phyloP scores from a whole-genome alignment of 2,797 vertebrate species.

The Siniperca obscura region DNA sequence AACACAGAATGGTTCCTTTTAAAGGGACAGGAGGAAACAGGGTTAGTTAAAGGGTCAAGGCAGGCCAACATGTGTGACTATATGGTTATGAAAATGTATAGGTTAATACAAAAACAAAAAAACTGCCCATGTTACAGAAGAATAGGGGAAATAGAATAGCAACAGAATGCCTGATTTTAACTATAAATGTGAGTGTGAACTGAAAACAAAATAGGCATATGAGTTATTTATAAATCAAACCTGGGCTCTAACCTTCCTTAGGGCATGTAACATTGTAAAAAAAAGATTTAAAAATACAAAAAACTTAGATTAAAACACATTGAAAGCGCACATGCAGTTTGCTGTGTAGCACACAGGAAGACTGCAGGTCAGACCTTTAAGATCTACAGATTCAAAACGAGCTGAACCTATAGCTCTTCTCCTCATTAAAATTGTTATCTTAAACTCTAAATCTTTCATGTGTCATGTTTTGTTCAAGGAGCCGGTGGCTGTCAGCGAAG shows the following conservation, averaged over 20 bases:
- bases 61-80: neutral
- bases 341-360: neutral
- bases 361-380: slow-evolving; percentile 35
- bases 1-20: slow-evolving; percentile 56
- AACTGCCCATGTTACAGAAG: neutral
- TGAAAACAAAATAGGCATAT: neutral
- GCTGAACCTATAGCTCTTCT: slow-evolving; percentile 38
- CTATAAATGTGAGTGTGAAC: neutral
- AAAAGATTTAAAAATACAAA: neutral
- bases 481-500: slow-evolving; percentile 46
- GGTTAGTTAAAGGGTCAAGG: slow-evolving; percentile 44
- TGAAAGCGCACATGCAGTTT: neutral
- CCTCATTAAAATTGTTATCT: slow-evolving; percentile 59
- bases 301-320: neutral
- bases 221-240: neutral
- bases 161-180: neutral
- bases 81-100: slow-evolving; percentile 5
- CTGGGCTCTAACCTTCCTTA: neutral
- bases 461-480: slow-evolving; percentile 34
- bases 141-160: neutral
- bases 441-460: slow-evolving; percentile 45
- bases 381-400: slow-evolving; percentile 52
- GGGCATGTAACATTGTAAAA: neutral
- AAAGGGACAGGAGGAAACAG: slow-evolving; percentile 53
- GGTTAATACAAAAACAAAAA: slow-evolving; percentile 18